These are phyloP conservation scores for Agrotis exclamationis DNA, from an alignment of 2,888 invertebrate species.

Conservation along the genomic window DNA sequence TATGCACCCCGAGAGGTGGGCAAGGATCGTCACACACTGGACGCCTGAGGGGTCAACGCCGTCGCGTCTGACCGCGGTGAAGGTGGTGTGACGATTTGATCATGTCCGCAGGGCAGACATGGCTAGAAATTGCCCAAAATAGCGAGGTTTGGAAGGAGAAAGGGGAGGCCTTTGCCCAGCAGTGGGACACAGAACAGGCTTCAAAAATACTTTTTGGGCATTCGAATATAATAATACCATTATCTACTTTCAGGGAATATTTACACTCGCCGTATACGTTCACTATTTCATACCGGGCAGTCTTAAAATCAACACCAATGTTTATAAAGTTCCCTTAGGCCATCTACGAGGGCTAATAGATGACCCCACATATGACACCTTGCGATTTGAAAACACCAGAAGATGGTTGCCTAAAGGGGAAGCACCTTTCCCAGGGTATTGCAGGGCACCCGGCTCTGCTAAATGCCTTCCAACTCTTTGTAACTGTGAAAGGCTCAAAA, in stretches of 20 bases:
- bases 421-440: constrained; percentile 85
- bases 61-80: too few species aligned
- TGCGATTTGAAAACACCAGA: constrained; percentile 55
- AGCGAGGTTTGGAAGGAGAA: too few species aligned
- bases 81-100: too few species aligned
- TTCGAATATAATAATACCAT: too few species aligned
- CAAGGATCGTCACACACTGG: too few species aligned
- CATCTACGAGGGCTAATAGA: constrained; percentile 62
- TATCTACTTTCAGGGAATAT: constrained; percentile 73
- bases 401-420: constrained; percentile 80
- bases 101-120: too few species aligned
- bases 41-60: too few species aligned
- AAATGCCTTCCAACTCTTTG: constrained; percentile 79
- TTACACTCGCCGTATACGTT: constrained; percentile 75
- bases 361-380: constrained; percentile 26
- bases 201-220: too few species aligned
- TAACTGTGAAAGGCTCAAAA: constrained; percentile 76
- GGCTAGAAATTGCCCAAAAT: too few species aligned
- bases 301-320: constrained; percentile 69
- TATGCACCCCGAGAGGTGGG: too few species aligned
- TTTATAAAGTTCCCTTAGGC: constrained; percentile 64
- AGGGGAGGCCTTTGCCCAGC: too few species aligned
- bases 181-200: too few species aligned
- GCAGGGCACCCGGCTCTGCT: constrained; percentile 79
- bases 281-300: constrained; percentile 80